Conservation (phyloP, 2,888 invertebrate genomes). For the Tineola bisselliella region DNA sequence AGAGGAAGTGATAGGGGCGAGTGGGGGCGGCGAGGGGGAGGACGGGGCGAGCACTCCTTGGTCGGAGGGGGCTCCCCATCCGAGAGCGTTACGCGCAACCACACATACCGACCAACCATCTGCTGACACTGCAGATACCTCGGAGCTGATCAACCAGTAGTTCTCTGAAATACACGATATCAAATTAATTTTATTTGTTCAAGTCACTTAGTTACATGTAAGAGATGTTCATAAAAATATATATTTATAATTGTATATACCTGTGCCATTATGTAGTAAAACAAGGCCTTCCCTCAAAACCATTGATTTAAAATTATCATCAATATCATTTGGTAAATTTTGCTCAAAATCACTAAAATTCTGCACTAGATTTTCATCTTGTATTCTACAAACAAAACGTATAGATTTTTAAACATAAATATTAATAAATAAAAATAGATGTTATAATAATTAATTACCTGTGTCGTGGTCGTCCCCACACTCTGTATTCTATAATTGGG, state of each 20-base stretch:
- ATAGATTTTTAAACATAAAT: too few relatives aligned
- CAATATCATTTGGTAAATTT: conserved; percentile 38
- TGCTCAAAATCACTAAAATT: conserved; percentile 33
- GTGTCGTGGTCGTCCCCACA: conserved; percentile 73
- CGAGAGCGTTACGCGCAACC: conserved; percentile 80
- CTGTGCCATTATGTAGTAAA: conserved; percentile 79
- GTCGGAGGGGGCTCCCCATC: conserved; percentile 82
- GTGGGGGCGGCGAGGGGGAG: conserved; percentile 47
- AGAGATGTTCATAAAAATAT: too few relatives aligned
- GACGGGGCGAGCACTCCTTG: conserved; percentile 62
- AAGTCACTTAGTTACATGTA: too few relatives aligned
- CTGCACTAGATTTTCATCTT: conserved; percentile 33
- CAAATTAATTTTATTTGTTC: too few relatives aligned
- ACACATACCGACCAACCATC: conserved; percentile 64
- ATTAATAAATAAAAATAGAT: too few relatives aligned
- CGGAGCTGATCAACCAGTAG: conserved; percentile 81
- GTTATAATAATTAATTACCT: conserved; percentile 37
- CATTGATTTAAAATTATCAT: conserved; percentile 41
- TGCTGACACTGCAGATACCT: conserved; percentile 31
- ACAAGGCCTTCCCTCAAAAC: conserved; percentile 66
- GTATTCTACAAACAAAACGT: conserved; percentile 17
- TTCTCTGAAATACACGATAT: too few relatives aligned
- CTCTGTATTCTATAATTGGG: conserved; percentile 74
- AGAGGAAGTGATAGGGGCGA: conserved; percentile 70
- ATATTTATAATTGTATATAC: too few relatives aligned